Evolutionary conservation across 2,888 invertebrate genomes (phyloP).

Genomic region (Drosophila histrio): DNA sequence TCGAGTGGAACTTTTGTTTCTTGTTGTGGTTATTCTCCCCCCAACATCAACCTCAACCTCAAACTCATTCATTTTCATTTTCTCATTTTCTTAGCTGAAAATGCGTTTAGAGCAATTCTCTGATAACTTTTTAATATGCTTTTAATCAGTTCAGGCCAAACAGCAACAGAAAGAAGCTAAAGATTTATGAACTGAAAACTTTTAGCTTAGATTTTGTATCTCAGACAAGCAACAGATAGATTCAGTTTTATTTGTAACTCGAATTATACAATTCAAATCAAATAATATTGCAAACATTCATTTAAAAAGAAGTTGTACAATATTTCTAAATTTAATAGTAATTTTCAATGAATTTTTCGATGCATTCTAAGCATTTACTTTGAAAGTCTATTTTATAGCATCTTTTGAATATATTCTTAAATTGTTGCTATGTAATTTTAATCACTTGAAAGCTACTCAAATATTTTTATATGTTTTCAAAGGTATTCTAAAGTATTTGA

Average conservation of each 20-base stretch:
- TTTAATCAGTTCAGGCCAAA: conserved; percentile 62
- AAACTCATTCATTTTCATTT: conserved; percentile 34
- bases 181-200: conserved; percentile 51
- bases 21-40: conserved; percentile 10
- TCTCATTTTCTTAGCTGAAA: conserved; percentile 26
- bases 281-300: not conserved
- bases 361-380: no score
- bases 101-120: conserved; percentile 60
- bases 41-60: not conserved
- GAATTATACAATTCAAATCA: not conserved
- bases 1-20: conserved; percentile 34
- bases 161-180: conserved; percentile 16
- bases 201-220: conserved; percentile 8
- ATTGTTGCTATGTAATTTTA: not conserved
- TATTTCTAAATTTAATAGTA: not conserved
- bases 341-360: not conserved
- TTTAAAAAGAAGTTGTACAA: not conserved
- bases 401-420: not conserved
- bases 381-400: not conserved
- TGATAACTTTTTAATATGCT: conserved; percentile 74
- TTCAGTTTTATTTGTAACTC: not conserved
- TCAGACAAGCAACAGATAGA: not conserved
- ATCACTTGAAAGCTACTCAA: not conserved
- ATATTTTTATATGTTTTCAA: not conserved
- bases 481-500: not conserved